Percentiles rank a stretch among this genome's conserved stretches.
Evolutionary conservation across 2,797 vertebrate species (phyloP).

Genomic region (Pogonophryne albipinna): DNA sequence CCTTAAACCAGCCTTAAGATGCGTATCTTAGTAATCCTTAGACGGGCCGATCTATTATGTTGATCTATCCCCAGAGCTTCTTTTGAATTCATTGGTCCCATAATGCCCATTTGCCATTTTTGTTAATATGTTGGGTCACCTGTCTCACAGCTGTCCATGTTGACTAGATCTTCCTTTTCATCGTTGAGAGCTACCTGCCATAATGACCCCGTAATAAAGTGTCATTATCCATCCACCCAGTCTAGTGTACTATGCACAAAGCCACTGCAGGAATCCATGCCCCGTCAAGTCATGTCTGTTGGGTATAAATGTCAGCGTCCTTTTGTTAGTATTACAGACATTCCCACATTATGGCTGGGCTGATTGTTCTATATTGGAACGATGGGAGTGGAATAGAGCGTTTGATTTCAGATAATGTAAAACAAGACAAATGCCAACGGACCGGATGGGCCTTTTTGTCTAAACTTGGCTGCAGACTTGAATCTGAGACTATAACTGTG

Average conservation of each 20-base stretch:
- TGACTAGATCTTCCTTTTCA: conserved; percentile 82
- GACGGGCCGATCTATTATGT: conserved; percentile 68
- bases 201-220: conserved; percentile 84
- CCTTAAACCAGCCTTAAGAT: conserved; percentile 62
- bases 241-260: conserved; percentile 81
- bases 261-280: conserved; percentile 79
- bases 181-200: conserved; percentile 80
- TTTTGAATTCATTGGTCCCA: conserved; percentile 80
- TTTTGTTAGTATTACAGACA: conserved; percentile 86
- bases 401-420: conserved; percentile 89
- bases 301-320: conserved; percentile 87
- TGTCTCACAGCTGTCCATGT: conserved; percentile 81
- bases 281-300: conserved; percentile 81
- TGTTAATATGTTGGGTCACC: conserved; percentile 80
- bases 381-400: conserved; percentile 84
- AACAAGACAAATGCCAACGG: conserved; percentile 82
- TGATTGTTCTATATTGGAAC: conserved; percentile 83
- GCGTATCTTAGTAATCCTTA: conserved; percentile 68
- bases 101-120: conserved; percentile 82
- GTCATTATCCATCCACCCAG: conserved; percentile 83
- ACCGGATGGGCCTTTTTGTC: conserved; percentile 81
- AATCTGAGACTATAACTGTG: conserved; percentile 78
- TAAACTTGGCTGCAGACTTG: conserved; percentile 76
- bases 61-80: conserved; percentile 74
- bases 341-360: conserved; percentile 82